Evolutionary conservation across 2,888 invertebrate genomes (phyloP), one percentile per base, ranked within the genome.

Genomic region (Aphidoletes aphidimyza): DNA sequence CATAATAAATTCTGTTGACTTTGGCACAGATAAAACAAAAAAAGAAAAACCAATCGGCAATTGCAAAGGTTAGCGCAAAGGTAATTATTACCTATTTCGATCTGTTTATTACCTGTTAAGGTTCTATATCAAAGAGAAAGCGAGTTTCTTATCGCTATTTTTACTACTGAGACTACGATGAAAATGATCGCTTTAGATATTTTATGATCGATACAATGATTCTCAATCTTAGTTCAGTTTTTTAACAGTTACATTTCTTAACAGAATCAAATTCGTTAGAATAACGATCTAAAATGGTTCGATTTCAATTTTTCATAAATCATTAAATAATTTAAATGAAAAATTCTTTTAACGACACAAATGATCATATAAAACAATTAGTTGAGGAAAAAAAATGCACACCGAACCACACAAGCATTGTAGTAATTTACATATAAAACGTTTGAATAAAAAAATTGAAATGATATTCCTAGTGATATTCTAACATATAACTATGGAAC

Each of bases 101-200:
- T 69, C n/a, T n/a, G n/a, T 69, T 69, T 69, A 69, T 69, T 69
- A 69, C 69, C 69, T 69, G 69, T 69, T 69, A 17, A 54, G n/a
- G 22, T 54, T 69, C 0, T 30, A 69, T 69, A 69, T 69, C 30
- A 69, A 54, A 69, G 3, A n/a, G 14, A 69, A 69, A 30, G 34
- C 69, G 69, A 14, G 26, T 30, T 26, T 69, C 14, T 69, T 30
- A 69, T 69, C 26, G 69, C 9, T 69, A 14, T 22, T 54, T n/a
- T 54, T 26, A 22, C 54, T 54, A 54, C 22, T 54, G 26, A 69
- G 26, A 30, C 30, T 14, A 69, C 14, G 34, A 69, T 30, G 42
- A 42, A 42, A 42, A 42, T 42, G 42, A n/a, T n/a, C n/a, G n/a
- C n/a, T n/a, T n/a, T n/a, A n/a, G n/a, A n/a, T n/a, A n/a, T n/a